Percentiles rank a stretch among this genome's conserved stretches.
phyloP scores from a whole-genome alignment of 2,888 invertebrate genomes.

The Ormyrus rosae region DNA sequence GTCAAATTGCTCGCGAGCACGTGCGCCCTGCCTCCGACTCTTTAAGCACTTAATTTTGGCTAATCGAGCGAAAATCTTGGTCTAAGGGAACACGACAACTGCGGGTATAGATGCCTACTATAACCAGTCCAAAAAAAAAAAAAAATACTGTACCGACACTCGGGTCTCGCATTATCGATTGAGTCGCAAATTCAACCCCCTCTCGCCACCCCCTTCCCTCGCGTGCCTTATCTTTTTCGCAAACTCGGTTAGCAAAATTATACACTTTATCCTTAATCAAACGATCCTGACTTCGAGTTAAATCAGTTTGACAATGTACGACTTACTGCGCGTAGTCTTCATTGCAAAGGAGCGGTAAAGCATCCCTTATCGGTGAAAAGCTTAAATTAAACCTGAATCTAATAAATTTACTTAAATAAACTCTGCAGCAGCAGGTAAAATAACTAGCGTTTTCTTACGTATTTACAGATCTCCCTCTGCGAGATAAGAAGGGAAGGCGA shows the following conservation, averaged over 20 bases:
- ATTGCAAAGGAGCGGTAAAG: too few species aligned
- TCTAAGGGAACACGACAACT: neutral
- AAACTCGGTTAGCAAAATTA: too few species aligned
- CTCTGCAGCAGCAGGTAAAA: neutral
- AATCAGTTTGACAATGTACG: too few species aligned
- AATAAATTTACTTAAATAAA: neutral
- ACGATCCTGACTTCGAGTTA: too few species aligned
- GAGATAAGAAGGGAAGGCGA: neutral
- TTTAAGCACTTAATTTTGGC: slow-evolving; percentile 58
- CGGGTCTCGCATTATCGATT: slow-evolving; percentile 41
- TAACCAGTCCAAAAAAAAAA: slow-evolving; percentile 19
- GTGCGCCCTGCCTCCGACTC: slow-evolving; percentile 20
- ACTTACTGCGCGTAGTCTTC: too few species aligned
- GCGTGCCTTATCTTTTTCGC: too few species aligned
- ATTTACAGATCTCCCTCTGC: slow-evolving; percentile 1
- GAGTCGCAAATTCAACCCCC: neutral
- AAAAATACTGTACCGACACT: slow-evolving; percentile 27
- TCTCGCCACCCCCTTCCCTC: neutral
- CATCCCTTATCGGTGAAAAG: too few species aligned
- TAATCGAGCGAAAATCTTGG: slow-evolving; percentile 57
- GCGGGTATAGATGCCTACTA: slow-evolving; percentile 13
- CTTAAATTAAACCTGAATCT: neutral
- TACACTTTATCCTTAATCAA: too few species aligned
- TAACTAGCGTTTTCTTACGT: neutral
- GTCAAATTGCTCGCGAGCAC: slow-evolving; percentile 56